These are phyloP conservation scores for Cephus nigrinus DNA, from an alignment of 2,888 invertebrate species.

Conservation along the genomic window DNA sequence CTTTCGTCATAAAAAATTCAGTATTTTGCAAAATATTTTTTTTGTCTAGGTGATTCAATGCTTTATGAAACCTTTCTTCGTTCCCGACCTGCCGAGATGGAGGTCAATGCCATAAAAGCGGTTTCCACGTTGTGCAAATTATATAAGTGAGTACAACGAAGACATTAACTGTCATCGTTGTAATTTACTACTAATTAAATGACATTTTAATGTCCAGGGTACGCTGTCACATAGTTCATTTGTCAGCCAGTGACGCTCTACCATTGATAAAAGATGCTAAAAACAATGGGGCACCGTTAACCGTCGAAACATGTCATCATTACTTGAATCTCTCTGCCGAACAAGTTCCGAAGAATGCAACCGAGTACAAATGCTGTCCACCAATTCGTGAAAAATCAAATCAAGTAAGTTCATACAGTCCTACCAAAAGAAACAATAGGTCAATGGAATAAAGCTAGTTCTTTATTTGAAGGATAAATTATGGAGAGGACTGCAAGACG, in stretches of 20 bases:
- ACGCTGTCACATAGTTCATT: constrained; percentile 76
- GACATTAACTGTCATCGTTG: neutral
- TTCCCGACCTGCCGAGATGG: constrained; percentile 76
- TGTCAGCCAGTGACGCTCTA: constrained; percentile 74
- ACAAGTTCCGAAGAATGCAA: constrained; percentile 72
- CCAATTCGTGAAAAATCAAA: constrained; percentile 75
- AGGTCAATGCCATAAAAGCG: constrained; percentile 73
- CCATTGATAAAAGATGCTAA: constrained; percentile 71
- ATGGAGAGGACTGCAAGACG: constrained; percentile 73
- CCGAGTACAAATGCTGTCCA: constrained; percentile 80
- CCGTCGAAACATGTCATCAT: constrained; percentile 81
- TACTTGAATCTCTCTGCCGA: constrained; percentile 76
- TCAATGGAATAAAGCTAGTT: neutral
- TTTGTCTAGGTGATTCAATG: constrained; percentile 67
- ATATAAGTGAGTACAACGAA: constrained; percentile 67
- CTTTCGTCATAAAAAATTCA: neutral
- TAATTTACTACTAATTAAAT: constrained; percentile 1
- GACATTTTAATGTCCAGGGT: constrained; percentile 63
- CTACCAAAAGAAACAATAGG: neutral
- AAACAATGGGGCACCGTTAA: constrained; percentile 70
- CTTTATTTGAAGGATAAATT: constrained; percentile 68
- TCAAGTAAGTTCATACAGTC: constrained; percentile 63
- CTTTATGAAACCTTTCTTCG: constrained; percentile 74
- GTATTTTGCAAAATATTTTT: neutral
- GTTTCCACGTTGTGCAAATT: constrained; percentile 71